Percentiles rank a stretch among this genome's conserved stretches.
These are phyloP conservation scores for Drosophila dives DNA, from an alignment of 2,888 invertebrate species.

Conservation along the genomic window DNA sequence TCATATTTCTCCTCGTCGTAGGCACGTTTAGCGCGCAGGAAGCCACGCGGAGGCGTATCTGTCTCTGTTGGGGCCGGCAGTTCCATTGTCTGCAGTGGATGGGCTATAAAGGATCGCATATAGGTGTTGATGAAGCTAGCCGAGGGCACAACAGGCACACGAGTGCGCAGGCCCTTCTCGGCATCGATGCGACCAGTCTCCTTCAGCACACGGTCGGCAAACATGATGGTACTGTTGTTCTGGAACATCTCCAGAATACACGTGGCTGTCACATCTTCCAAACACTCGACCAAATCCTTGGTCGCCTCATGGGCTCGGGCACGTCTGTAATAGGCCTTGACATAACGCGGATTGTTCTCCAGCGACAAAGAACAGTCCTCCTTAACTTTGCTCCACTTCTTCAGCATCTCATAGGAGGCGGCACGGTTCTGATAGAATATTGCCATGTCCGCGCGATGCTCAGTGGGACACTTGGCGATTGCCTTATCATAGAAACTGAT, in stretches of 20 bases:
- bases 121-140: conserved; percentile 94
- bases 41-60: conserved; percentile 86
- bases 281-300: conserved; percentile 91
- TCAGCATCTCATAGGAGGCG: conserved; percentile 96
- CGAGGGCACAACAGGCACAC: conserved; percentile 92
- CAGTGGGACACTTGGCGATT: conserved; percentile 93
- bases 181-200: conserved; percentile 89
- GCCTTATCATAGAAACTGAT: conserved; percentile 95
- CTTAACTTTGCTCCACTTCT: conserved; percentile 93
- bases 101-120: conserved; percentile 94
- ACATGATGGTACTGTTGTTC: conserved; percentile 91
- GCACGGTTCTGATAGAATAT: conserved; percentile 98
- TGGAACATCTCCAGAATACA: conserved; percentile 96
- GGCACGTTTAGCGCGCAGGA: conserved; percentile 89
- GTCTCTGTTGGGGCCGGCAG: conserved; percentile 71
- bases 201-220: conserved; percentile 95
- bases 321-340: conserved; percentile 94
- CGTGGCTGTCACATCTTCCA: conserved; percentile 97
- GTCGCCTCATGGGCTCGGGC: conserved; percentile 93
- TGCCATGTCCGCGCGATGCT: conserved; percentile 90
- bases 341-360: conserved; percentile 92
- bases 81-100: conserved; percentile 89
- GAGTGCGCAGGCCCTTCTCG: conserved; percentile 89
- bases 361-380: conserved; percentile 95
- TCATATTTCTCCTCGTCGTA: conserved; percentile 91